Conservation (phyloP, 2,113 vertebrate species). For the Tupaia tana region DNA sequence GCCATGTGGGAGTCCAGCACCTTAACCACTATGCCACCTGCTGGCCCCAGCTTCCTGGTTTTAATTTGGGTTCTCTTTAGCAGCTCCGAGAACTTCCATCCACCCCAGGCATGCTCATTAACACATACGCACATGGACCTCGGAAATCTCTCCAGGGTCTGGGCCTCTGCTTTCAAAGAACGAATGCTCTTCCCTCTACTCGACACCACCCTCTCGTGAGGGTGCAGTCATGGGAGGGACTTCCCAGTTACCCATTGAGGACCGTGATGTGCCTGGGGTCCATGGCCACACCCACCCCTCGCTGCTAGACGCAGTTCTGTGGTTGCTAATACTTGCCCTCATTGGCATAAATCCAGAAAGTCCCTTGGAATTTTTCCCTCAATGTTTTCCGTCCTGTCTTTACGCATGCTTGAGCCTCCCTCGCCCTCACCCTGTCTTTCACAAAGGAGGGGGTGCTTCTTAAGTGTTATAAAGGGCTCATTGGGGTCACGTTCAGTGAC, state of each 20-base stretch:
- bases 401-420: background rate
- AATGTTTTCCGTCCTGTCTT: background rate
- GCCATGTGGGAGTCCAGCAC: too few relatives aligned
- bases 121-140: background rate
- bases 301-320: background rate
- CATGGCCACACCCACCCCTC: background rate
- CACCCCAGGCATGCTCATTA: background rate
- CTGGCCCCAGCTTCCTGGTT: background rate
- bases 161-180: background rate
- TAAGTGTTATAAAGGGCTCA: background rate
- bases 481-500: background rate
- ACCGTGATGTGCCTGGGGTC: background rate
- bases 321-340: background rate
- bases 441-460: background rate
- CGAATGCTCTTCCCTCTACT: background rate
- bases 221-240: background rate
- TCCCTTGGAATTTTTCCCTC: background rate
- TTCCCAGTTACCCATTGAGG: background rate
- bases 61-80: background rate
- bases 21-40: too few relatives aligned
- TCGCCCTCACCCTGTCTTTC: background rate
- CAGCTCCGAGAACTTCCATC: background rate
- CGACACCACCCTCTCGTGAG: background rate
- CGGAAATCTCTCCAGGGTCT: background rate
- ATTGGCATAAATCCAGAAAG: background rate